Base-by-base conservation (phyloP, 2,113 vertebrate genomes). In the Percopsis transmontana region DNA sequence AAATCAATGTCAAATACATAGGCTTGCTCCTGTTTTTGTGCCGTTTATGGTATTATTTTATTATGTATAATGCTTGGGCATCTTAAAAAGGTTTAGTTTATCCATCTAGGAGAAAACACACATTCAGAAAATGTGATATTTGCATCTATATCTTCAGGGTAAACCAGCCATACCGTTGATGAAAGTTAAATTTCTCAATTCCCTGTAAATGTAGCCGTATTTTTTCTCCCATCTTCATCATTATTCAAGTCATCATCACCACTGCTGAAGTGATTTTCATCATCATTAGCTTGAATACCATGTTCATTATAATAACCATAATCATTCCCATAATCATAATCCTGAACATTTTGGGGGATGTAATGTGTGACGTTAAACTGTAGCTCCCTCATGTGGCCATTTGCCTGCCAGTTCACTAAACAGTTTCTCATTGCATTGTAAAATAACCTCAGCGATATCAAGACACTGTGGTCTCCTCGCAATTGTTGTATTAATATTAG, bases 341-440 rank as follows among this genome's bases (percentile, higher is more conserved):
- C 62, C 51, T 2, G 20, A 20, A 23, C 19, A 39, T 45, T 54
- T 12, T 67, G 72, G 48, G 56, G 23, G 48, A 40, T 45, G 40
- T 52, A 2, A 10, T 20, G 11, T 1, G 53, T 33, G 44, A 7
- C 2, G 1, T 62, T 53, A 57, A 45, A 58, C 0, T 15, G 16
- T 53, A 48, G 47, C 51, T 79, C 83, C 87, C 27, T 80, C 85
- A 65, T 66, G 59, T 84, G 86, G 83, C 0, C 1, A 0, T 9
- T 33, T 1, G 0, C 2, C 0, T 13, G 63, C 58, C 66, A 1
- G 74, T 57, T 62, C 19, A 18, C 61, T 33, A 33, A 41, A 5
- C 2, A 47, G 14, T 14, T 52, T 52, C 52, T 60, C 2, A 51
- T 15, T 15, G 5, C 2, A 10, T 58, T 33, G 27, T 33, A 33